Percentiles rank a stretch among this genome's conserved stretches.
These are phyloP conservation scores for Leptinotarsa juncta DNA, from an alignment of 2,888 invertebrate genomes.

Conservation along the genomic window DNA sequence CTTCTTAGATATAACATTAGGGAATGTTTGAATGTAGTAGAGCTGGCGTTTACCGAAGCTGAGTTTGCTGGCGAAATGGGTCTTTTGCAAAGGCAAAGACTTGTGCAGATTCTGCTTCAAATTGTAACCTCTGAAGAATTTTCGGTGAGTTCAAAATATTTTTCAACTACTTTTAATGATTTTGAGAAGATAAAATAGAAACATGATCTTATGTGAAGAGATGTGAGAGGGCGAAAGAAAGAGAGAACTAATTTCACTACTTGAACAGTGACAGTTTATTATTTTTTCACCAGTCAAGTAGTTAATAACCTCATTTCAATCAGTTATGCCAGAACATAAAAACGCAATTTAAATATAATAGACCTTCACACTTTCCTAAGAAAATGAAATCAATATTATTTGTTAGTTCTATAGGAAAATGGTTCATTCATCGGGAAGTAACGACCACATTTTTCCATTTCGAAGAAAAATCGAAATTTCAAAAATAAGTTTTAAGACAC, in stretches of 20 bases:
- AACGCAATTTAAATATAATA: too few species aligned
- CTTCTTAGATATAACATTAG: slow-evolving; percentile 84
- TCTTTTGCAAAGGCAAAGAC: slow-evolving; percentile 76
- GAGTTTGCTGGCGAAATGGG: slow-evolving; percentile 82
- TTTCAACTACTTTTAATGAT: not conserved
- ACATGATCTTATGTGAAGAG: not conserved
- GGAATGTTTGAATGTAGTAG: slow-evolving; percentile 87
- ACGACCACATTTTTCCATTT: too few species aligned
- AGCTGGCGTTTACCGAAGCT: slow-evolving; percentile 85
- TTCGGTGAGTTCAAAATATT: slow-evolving; percentile 67
- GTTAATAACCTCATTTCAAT: too few species aligned
- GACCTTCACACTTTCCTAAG: too few species aligned
- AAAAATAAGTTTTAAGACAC: too few species aligned
- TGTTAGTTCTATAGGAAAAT: too few species aligned
- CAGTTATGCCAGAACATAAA: too few species aligned
- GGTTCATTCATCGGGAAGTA: too few species aligned
- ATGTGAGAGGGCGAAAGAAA: not conserved
- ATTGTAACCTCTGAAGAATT: slow-evolving; percentile 78
- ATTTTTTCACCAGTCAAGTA: too few species aligned
- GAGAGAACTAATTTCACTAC: not conserved
- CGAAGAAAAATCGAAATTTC: too few species aligned
- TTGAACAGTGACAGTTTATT: not conserved
- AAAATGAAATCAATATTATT: too few species aligned
- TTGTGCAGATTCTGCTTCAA: slow-evolving; percentile 82
- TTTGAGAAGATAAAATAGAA: not conserved